Evolutionary conservation across 2,797 vertebrate genomes (phyloP).

Genomic region (Neostethus bicornis): DNA sequence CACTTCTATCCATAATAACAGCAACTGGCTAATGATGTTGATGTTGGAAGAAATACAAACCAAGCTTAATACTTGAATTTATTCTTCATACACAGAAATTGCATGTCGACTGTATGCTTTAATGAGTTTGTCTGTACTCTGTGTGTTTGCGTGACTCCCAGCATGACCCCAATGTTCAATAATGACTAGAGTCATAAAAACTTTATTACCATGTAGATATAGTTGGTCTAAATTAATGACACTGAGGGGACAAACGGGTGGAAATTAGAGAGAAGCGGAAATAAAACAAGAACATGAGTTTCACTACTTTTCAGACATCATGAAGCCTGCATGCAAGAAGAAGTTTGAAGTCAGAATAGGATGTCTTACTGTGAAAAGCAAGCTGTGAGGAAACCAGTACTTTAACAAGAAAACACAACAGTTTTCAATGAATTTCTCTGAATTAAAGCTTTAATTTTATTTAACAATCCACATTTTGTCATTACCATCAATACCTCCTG

Average conservation of each 20-base stretch:
- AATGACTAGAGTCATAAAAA: slow-evolving; percentile 49
- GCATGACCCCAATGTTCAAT: slow-evolving; percentile 48
- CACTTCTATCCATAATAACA: slow-evolving; percentile 1
- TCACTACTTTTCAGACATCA: neutral
- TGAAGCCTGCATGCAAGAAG: slow-evolving; percentile 4
- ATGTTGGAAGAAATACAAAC: neutral
- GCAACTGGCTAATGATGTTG: neutral
- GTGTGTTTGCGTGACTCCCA: slow-evolving; percentile 34
- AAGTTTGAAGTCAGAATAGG: neutral
- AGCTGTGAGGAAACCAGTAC: neutral
- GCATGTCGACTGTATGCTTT: slow-evolving; percentile 11
- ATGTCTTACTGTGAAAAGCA: neutral
- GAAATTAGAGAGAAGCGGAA: neutral
- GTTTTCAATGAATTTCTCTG: neutral
- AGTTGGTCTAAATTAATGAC: slow-evolving; percentile 45
- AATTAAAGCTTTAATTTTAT: neutral
- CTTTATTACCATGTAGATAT: slow-evolving; percentile 64
- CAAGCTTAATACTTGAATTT: neutral
- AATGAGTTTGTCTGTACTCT: slow-evolving; percentile 28
- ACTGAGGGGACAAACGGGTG: neutral
- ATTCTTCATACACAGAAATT: slow-evolving; percentile 10
- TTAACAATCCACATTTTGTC: too few species aligned
- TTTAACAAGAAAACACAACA: neutral
- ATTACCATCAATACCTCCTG: too few species aligned
- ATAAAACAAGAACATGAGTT: slow-evolving; percentile 1